A percentile compares a stretch with the other conserved stretches of the same genome.
These are phyloP conservation scores for Peribatodes rhomboidaria DNA, from an alignment of 2,888 invertebrate genomes.

Conservation along the genomic window DNA sequence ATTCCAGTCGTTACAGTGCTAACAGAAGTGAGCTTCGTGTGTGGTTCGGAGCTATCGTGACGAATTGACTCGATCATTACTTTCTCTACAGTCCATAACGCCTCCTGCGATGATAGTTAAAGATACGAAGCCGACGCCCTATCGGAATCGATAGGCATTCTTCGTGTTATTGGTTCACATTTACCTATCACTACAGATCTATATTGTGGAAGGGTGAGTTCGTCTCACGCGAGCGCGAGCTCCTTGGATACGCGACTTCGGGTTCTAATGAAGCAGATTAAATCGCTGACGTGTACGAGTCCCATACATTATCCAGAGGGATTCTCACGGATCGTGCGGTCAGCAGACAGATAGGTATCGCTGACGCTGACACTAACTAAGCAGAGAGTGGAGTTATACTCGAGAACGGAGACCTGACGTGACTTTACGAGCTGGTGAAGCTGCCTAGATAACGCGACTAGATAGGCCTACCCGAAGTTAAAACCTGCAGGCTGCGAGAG, in stretches of 20 bases:
- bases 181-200: slow-evolving; percentile 57
- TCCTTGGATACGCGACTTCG: slow-evolving; percentile 56
- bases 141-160: slow-evolving; percentile 60
- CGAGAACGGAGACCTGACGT: slow-evolving; percentile 46
- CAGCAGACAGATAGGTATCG: slow-evolving; percentile 65
- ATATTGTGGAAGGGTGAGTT: slow-evolving; percentile 49
- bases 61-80: slow-evolving; percentile 72
- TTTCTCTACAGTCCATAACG: slow-evolving; percentile 71
- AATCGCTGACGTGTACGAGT: slow-evolving; percentile 67
- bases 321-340: slow-evolving; percentile 73
- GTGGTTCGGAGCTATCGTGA: slow-evolving; percentile 70
- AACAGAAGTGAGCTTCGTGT: slow-evolving; percentile 69
- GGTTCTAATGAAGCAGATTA: slow-evolving; percentile 75
- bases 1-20: slow-evolving; percentile 44
- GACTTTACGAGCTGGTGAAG: slow-evolving; percentile 47
- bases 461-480: slow-evolving; percentile 45
- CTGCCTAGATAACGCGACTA: slow-evolving; percentile 42
- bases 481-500: slow-evolving; percentile 48
- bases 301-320: slow-evolving; percentile 67
- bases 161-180: slow-evolving; percentile 54
- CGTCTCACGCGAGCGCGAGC: slow-evolving; percentile 62
- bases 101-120: slow-evolving; percentile 69
- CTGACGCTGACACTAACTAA: slow-evolving; percentile 47
- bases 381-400: slow-evolving; percentile 47
- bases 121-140: slow-evolving; percentile 65